Base-by-base conservation (phyloP, 2,797 vertebrate genomes). In the Cossypha caffra region DNA sequence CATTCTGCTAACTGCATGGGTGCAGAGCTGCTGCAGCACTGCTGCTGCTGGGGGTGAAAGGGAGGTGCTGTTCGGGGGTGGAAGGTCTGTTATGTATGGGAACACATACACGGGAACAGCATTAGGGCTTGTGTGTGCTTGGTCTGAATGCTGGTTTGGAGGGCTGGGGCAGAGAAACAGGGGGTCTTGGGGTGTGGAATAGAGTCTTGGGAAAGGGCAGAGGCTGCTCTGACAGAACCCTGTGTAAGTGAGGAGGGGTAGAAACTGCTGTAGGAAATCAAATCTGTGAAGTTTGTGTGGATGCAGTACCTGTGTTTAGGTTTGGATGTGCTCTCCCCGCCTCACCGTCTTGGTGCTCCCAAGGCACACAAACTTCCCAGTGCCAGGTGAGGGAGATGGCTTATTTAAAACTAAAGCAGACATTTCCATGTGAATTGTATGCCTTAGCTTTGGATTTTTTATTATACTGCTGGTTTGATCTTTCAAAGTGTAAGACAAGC, bases 1-100 rank as follows among this genome's bases (percentile, higher is more conserved):
- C 0, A 0, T 71, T 63, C 57, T 5, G 0, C 15, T 13, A 8
- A 4, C 8, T 26, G 33, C 1, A 3, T 8, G 21, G 48, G 16
- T 63, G 40, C 69, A 51, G 74, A 67, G 15, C 37, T 58, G 72
- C 84, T 68, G 58, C 58, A 93, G 55, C 59, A 1, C 24, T 51
- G 31, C 57, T 67, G 73, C 52, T 59, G 42, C 58, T 45, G 7
- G 33, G 52, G 37, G 16, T 55, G 57, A 33, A 26, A 62, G 68
- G 73, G 43, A 51, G 48, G 0, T 47, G 55, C n/a, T 71, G 9
- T 20, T 29, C 35, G 17, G 9, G 14, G 0, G 0, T 13, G 16
- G 43, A 37, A 52, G 26, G 15, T 42, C 9, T 66, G 3, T 9
- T 13, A 3, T 8, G 11, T 24, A 1, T 31, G 28, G 54, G 28